These are phyloP conservation scores for Baccha elongata DNA, from an alignment of 2,888 invertebrate genomes.

Conservation along the genomic window DNA sequence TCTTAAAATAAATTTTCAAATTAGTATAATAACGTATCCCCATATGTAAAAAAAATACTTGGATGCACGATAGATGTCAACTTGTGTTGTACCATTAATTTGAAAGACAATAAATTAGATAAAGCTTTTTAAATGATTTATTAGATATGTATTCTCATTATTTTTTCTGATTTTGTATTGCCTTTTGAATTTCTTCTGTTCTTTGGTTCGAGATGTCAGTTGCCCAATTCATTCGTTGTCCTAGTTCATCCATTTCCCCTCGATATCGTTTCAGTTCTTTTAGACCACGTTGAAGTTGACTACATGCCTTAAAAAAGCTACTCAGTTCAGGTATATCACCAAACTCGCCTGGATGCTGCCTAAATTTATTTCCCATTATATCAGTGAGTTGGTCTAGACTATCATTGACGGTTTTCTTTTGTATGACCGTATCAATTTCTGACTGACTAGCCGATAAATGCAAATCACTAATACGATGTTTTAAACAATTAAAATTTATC, in stretches of 20 bases:
- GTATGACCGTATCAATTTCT: constrained; percentile 72
- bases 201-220: constrained; percentile 77
- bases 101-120: too few relatives aligned
- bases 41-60: too few relatives aligned
- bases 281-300: constrained; percentile 79
- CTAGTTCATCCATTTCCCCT: constrained; percentile 76
- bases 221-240: constrained; percentile 76
- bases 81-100: too few relatives aligned
- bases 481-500: constrained; percentile 78
- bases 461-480: constrained; percentile 78
- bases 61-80: too few relatives aligned
- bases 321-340: constrained; percentile 80
- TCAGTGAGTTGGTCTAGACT: constrained; percentile 77
- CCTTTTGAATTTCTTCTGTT: constrained; percentile 77
- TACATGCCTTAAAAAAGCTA: constrained; percentile 79
- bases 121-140: too few relatives aligned
- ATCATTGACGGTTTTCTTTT: constrained; percentile 76
- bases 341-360: constrained; percentile 80
- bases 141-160: too few relatives aligned
- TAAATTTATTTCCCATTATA: constrained; percentile 77
- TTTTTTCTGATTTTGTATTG: constrained; percentile 34
- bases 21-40: too few relatives aligned
- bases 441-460: constrained; percentile 75
- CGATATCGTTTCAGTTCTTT: constrained; percentile 77
- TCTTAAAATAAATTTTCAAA: too few relatives aligned